These are phyloP conservation scores for Cepaea hortensis DNA, from an alignment of 2,888 invertebrate genomes.

Conservation along the genomic window DNA sequence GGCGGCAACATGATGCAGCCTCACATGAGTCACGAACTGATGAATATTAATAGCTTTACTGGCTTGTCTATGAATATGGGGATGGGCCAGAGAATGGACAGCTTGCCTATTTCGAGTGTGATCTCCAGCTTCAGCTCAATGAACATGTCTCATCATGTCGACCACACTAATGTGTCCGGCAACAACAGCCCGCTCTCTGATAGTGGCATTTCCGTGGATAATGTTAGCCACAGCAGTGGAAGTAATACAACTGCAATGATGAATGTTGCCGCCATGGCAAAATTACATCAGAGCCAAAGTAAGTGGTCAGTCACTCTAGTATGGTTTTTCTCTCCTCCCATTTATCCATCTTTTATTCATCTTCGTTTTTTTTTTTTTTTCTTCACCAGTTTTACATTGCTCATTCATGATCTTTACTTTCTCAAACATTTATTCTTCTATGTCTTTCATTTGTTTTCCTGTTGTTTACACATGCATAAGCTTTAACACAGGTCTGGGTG, in stretches of 20 bases:
- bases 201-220: conserved; percentile 75
- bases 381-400: not conserved
- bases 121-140: conserved; percentile 26
- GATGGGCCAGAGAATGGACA: conserved; percentile 26
- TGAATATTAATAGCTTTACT: conserved; percentile 13
- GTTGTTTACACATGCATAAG: no score
- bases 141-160: conserved; percentile 14
- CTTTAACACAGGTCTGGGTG: no score
- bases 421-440: not conserved
- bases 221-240: conserved; percentile 69
- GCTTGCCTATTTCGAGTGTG: conserved; percentile 30
- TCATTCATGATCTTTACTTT: not conserved
- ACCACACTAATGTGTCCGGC: conserved; percentile 63
- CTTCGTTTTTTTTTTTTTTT: not conserved
- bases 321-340: no score
- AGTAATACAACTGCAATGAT: conserved; percentile 80
- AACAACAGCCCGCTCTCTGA: conserved; percentile 76
- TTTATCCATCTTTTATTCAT: not conserved
- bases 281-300: conserved; percentile 78
- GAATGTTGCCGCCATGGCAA: conserved; percentile 92
- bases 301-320: not conserved
- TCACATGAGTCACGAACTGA: conserved; percentile 8
- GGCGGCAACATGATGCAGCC: conserved; percentile 16
- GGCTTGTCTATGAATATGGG: conserved; percentile 8
- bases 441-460: not conserved